phyloP scores from a whole-genome alignment of 2,797 vertebrate genomes.

The Alauda arvensis region DNA sequence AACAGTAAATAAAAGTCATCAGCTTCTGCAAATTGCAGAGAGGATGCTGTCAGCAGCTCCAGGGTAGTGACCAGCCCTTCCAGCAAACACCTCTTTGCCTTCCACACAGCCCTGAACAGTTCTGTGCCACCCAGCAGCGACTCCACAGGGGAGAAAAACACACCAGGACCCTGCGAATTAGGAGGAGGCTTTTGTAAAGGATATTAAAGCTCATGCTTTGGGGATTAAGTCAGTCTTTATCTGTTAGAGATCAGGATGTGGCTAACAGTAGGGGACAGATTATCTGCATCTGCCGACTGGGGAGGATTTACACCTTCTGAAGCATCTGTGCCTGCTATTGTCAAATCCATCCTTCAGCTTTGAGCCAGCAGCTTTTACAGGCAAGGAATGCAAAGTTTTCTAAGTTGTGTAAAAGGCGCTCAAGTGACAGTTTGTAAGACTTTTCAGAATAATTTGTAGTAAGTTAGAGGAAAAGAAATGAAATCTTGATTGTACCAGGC shows the following conservation, averaged over 20 bases:
- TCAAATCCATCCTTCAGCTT: neutral
- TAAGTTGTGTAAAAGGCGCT: neutral
- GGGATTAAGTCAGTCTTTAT: constrained; percentile 48
- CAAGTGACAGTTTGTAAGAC: fast-evolving
- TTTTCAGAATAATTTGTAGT: neutral
- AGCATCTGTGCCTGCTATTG: constrained; percentile 38
- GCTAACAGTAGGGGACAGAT: constrained; percentile 49
- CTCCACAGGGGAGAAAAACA: neutral
- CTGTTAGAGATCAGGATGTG: constrained; percentile 45
- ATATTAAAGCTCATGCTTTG: constrained; percentile 47
- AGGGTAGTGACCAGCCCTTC: neutral
- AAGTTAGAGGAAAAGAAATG: neutral
- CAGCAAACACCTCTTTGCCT: neutral
- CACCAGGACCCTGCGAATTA: neutral
- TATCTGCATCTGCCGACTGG: constrained; percentile 19
- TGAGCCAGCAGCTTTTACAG: neutral
- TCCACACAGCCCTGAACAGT: neutral
- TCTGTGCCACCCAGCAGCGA: neutral
- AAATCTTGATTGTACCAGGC: neutral
- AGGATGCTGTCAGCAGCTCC: neutral
- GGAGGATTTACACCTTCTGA: constrained; percentile 51
- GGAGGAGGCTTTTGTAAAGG: constrained; percentile 23
- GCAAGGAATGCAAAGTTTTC: neutral
- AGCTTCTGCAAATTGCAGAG: neutral
- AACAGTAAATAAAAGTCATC: neutral